Evolutionary conservation across 2,113 vertebrate species (phyloP).

Genomic region (Brienomyrus longianalis): DNA sequence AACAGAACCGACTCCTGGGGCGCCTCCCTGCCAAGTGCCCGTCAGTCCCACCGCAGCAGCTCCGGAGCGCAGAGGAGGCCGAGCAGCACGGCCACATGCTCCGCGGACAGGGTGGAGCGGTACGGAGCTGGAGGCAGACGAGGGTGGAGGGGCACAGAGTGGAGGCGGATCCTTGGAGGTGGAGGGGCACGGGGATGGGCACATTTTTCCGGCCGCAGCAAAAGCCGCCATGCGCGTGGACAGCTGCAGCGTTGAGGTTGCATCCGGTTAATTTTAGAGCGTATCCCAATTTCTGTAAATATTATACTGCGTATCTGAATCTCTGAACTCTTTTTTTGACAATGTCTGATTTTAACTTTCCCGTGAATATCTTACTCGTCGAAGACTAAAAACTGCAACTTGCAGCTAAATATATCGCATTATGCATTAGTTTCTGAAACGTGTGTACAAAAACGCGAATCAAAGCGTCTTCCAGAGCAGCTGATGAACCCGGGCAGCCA

Average conservation of each 20-base stretch:
- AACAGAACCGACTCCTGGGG: background rate
- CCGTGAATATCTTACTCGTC: background rate
- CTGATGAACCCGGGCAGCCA: background rate
- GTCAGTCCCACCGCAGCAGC: background rate
- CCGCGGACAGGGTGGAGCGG: background rate
- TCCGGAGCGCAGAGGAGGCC: background rate
- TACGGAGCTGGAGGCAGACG: background rate
- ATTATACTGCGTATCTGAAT: background rate
- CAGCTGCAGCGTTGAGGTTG: background rate
- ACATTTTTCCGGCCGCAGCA: background rate
- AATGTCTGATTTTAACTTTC: background rate
- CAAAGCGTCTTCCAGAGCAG: background rate
- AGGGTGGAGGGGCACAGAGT: background rate
- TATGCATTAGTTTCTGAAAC: background rate
- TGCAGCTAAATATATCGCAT: background rate
- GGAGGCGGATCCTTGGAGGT: background rate
- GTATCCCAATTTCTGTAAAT: background rate
- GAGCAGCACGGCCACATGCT: background rate
- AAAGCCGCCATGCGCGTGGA: background rate
- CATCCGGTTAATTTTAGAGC: background rate
- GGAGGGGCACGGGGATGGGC: background rate
- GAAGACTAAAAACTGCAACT: background rate
- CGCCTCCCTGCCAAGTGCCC: background rate
- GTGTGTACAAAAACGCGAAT: background rate
- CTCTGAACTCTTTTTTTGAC: background rate